These are phyloP conservation scores for Ophion costatus DNA, from an alignment of 2,888 invertebrate genomes.

Conservation along the genomic window DNA sequence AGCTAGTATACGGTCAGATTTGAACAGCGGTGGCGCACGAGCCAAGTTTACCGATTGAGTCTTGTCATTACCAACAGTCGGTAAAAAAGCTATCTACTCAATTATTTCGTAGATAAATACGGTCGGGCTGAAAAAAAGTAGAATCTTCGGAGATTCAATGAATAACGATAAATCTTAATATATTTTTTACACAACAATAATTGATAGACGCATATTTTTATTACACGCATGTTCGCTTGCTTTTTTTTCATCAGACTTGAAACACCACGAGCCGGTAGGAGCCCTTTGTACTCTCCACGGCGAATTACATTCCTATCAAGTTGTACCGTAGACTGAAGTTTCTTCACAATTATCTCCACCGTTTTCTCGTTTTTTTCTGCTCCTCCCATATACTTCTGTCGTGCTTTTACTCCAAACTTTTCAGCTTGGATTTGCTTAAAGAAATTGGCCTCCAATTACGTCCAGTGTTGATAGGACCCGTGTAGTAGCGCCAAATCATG, in stretches of 20 bases:
- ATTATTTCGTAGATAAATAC: not conserved
- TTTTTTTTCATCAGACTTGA: not conserved
- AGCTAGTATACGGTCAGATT: too few relatives aligned
- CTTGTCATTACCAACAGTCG: not conserved
- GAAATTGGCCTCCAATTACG: slow-evolving; percentile 71
- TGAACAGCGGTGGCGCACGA: too few relatives aligned
- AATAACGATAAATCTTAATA: slow-evolving; percentile 38
- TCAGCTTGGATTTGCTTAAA: slow-evolving; percentile 63
- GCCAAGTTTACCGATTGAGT: too few relatives aligned
- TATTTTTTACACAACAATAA: slow-evolving; percentile 54
- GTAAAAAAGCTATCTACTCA: not conserved
- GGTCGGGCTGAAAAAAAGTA: not conserved
- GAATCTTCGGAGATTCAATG: slow-evolving; percentile 12
- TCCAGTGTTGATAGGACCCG: slow-evolving; percentile 81
- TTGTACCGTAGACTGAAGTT: slow-evolving; percentile 21
- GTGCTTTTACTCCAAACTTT: slow-evolving; percentile 33
- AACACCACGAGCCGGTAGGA: slow-evolving; percentile 12
- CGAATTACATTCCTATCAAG: slow-evolving; percentile 34
- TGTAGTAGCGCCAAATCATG: slow-evolving; percentile 90
- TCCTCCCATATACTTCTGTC: not conserved
- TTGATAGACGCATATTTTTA: slow-evolving; percentile 46
- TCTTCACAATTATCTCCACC: slow-evolving; percentile 2
- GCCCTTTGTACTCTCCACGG: not conserved
- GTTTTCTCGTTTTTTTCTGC: not conserved
- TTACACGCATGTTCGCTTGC: slow-evolving; percentile 49